Evolutionary conservation across 2,113 vertebrate species (phyloP).

Genomic region (Kryptolebias marmoratus): DNA sequence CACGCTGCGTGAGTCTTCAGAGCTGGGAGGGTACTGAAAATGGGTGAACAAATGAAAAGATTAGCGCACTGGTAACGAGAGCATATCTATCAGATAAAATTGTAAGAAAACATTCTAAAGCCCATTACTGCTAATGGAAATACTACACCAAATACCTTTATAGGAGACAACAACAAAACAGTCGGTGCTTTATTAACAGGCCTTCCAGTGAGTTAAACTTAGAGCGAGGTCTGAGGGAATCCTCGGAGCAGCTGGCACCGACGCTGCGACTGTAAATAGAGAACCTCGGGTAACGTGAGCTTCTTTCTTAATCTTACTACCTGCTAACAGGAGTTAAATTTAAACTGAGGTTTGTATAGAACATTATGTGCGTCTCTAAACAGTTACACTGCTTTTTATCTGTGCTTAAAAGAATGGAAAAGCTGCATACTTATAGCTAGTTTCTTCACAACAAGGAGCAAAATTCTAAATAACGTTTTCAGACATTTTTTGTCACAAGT

Average conservation of each 20-base stretch:
- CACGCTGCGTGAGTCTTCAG: not conserved
- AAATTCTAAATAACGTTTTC: too few relatives aligned
- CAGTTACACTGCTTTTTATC: not conserved
- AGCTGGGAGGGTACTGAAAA: not conserved
- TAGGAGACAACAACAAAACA: slow-evolving; percentile 45
- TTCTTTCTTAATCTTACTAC: not conserved
- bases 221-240: slow-evolving; percentile 55
- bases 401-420: not conserved
- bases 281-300: not conserved
- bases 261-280: slow-evolving; percentile 38
- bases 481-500: too few relatives aligned
- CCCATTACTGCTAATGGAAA: not conserved
- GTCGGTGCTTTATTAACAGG: slow-evolving; percentile 61
- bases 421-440: not conserved
- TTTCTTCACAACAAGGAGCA: too few relatives aligned
- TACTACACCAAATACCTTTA: not conserved
- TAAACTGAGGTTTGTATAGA: not conserved
- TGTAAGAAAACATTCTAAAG: not conserved
- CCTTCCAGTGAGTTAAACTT: slow-evolving; percentile 7
- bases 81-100: too few relatives aligned
- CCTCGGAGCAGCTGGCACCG: slow-evolving; percentile 56
- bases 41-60: not conserved
- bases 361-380: not conserved
- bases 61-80: not conserved
- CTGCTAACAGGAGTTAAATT: not conserved